These are phyloP conservation scores for Zaprionus africanus DNA, from an alignment of 1,140 invertebrate genomes.

Conservation along the genomic window DNA sequence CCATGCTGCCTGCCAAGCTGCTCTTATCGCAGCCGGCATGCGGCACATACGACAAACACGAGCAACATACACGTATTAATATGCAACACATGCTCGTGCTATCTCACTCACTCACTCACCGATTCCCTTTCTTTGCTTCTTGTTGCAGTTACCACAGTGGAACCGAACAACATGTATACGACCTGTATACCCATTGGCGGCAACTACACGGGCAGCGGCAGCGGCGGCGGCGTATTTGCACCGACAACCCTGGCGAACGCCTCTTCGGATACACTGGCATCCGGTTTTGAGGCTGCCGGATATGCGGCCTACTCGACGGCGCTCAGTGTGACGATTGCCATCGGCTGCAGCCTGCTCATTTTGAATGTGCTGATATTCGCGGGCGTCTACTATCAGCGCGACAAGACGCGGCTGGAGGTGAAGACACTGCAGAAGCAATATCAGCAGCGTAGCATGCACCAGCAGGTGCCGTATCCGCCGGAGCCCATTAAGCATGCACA, in stretches of 20 bases:
- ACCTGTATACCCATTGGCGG: constrained; percentile 86
- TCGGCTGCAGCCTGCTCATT: constrained; percentile 95
- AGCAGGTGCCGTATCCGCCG: constrained; percentile 89
- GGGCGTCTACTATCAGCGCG: constrained; percentile 96
- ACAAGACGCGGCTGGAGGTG: constrained; percentile 93
- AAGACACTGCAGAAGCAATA: constrained; percentile 89
- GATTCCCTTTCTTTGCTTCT: constrained; percentile 29
- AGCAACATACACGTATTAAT: constrained; percentile 56
- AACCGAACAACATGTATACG: constrained; percentile 85
- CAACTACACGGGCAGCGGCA: constrained; percentile 84
- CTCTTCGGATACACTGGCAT: constrained; percentile 88
- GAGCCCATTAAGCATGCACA: constrained; percentile 89
- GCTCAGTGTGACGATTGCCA: constrained; percentile 95
- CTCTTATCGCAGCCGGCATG: constrained; percentile 10
- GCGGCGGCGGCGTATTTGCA: constrained; percentile 81
- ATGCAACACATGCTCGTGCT: constrained; percentile 19
- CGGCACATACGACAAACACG: neutral
- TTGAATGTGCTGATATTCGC: constrained; percentile 97
- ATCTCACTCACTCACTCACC: constrained; percentile 5
- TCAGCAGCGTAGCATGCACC: constrained; percentile 88
- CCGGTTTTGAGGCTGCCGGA: constrained; percentile 92
- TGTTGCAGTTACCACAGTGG: constrained; percentile 86
- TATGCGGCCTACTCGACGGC: constrained; percentile 95
- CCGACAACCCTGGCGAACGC: constrained; percentile 86
- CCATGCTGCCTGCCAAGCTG: neutral